These are phyloP conservation scores for Idris sp. DNA, from an alignment of 1,140 invertebrate species.

Conservation along the genomic window DNA sequence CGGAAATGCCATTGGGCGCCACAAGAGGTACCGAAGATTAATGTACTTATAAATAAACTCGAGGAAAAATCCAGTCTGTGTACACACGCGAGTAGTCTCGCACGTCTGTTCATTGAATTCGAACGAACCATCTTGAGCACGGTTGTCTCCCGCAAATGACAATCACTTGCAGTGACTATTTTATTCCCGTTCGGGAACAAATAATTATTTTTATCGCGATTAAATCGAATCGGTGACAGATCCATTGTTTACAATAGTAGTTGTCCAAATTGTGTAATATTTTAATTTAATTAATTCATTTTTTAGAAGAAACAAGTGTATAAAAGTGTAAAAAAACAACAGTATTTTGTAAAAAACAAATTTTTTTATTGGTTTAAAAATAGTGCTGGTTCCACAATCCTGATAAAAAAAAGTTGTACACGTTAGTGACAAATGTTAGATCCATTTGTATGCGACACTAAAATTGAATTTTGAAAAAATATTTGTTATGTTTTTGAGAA, in stretches of 20 bases:
- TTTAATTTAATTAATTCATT: too few species aligned
- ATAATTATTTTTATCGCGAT: conserved; percentile 7
- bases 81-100: conserved; percentile 36
- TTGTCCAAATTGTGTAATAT: conserved; percentile 25
- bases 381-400: too few species aligned
- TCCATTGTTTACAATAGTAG: conserved; percentile 4
- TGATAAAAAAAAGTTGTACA: too few species aligned
- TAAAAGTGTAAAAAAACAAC: too few species aligned
- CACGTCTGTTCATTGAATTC: conserved; percentile 47
- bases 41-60: conserved; percentile 73
- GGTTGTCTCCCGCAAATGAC: conserved; percentile 12
- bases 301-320: background rate
- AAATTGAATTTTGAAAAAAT: too few species aligned
- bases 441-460: too few species aligned
- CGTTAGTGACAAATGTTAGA: too few species aligned
- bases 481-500: too few species aligned
- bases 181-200: background rate
- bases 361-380: too few species aligned
- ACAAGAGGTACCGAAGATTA: conserved; percentile 68
- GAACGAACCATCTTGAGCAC: conserved; percentile 15
- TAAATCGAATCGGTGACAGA: conserved; percentile 20
- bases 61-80: conserved; percentile 68
- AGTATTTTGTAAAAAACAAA: too few species aligned
- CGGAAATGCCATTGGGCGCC: conserved; percentile 68
- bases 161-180: background rate